These are phyloP conservation scores for Sycobia sp. DNA, from an alignment of 1,140 invertebrate species.

Conservation along the genomic window DNA sequence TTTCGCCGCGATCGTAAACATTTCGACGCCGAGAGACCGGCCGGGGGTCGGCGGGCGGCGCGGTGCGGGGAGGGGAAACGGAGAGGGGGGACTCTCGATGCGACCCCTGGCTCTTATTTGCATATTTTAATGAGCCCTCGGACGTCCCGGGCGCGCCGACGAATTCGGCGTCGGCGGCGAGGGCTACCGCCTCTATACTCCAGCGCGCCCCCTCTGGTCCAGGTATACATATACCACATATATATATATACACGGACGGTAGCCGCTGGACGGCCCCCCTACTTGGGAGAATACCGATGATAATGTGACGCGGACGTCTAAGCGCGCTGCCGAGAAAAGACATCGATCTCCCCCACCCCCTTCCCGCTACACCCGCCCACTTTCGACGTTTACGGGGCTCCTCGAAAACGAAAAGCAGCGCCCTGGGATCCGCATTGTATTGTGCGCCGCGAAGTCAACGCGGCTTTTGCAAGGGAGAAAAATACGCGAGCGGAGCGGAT, in stretches of 20 bases:
- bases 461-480: not conserved
- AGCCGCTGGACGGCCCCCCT: not conserved
- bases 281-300: conserved; percentile 48
- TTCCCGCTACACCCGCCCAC: not conserved
- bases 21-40: conserved; percentile 52
- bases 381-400: not conserved
- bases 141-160: conserved; percentile 30
- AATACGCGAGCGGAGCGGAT: not conserved
- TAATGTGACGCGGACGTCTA: conserved; percentile 48
- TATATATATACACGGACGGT: too few relatives aligned
- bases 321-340: conserved; percentile 35
- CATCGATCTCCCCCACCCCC: too few relatives aligned
- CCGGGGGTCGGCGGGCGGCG: conserved; percentile 36
- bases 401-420: not conserved
- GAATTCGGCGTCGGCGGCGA: conserved; percentile 38
- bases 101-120: conserved; percentile 45
- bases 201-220: not conserved
- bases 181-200: not conserved
- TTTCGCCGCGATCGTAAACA: conserved; percentile 60
- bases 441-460: not conserved
- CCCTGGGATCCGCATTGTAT: not conserved
- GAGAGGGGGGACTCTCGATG: conserved; percentile 24
- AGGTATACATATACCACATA: too few relatives aligned
- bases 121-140: conserved; percentile 62
- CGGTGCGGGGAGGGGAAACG: too few relatives aligned